Conservation (phyloP, 1,140 invertebrate species). For the Lepidotrigona ventralis region DNA sequence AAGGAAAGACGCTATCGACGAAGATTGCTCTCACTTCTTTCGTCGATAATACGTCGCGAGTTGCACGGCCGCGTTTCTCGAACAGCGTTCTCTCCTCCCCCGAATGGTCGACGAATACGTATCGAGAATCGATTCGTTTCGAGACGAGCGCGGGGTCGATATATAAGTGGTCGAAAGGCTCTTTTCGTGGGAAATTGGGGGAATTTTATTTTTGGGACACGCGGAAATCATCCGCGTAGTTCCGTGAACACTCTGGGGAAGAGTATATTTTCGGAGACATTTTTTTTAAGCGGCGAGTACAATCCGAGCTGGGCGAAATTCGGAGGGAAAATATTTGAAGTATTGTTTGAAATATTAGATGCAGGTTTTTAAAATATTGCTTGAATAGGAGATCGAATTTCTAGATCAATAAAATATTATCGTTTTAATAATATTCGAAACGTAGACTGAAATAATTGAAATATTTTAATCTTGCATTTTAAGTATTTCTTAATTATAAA, state of each 20-base stretch:
- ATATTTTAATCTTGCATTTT: no score
- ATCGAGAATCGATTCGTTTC: constrained; percentile 6
- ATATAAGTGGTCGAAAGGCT: background rate
- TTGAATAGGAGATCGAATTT: no score
- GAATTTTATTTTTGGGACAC: background rate
- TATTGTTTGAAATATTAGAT: no score
- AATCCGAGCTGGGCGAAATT: no score
- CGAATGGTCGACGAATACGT: constrained; percentile 22
- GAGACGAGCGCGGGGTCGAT: constrained; percentile 18
- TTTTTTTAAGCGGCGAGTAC: background rate
- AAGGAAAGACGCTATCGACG: constrained; percentile 24
- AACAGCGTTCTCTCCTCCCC: no score
- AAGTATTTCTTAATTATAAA: no score
- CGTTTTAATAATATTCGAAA: no score
- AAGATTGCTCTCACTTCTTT: constrained; percentile 45
- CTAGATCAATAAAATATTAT: no score
- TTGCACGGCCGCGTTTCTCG: constrained; percentile 18
- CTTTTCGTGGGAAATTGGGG: background rate
- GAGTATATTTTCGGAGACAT: background rate
- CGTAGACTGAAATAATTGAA: no score
- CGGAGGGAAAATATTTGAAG: no score
- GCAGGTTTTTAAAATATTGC: no score
- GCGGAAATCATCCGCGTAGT: background rate
- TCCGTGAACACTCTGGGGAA: background rate
- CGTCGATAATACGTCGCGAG: constrained; percentile 40